Conservation (phyloP, 2,797 vertebrate species). For the Gobio occitaniae region DNA sequence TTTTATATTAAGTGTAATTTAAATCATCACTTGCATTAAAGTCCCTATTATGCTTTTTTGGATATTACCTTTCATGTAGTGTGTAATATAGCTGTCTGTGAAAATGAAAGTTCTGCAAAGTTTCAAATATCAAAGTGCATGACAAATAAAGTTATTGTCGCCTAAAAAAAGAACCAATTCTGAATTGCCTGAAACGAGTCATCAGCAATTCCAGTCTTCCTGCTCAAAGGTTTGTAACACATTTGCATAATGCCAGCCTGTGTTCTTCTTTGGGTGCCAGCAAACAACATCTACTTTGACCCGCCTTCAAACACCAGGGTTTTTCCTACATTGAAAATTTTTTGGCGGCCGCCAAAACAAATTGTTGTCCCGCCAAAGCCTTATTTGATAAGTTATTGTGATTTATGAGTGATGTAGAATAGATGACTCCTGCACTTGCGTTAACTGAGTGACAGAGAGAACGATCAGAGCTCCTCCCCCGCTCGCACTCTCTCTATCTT, state of each 20-base stretch:
- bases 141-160: neutral
- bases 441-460: no score
- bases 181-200: neutral
- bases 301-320: neutral
- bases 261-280: neutral
- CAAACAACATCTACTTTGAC: neutral
- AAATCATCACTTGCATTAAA: constrained; percentile 11
- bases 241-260: neutral
- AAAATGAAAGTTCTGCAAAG: neutral
- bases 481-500: no score
- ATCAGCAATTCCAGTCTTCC: neutral
- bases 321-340: no score
- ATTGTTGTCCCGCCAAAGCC: no score
- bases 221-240: neutral
- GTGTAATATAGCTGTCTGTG: neutral
- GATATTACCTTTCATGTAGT: neutral
- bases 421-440: no score
- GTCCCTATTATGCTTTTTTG: neutral
- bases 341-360: no score
- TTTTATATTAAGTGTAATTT: neutral
- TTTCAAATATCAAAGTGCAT: neutral
- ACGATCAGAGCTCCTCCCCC: no score
- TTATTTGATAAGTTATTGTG: no score
- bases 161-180: neutral
- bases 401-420: no score